Conservation (phyloP, 2,113 vertebrate genomes). For the Leucosticte australis region DNA sequence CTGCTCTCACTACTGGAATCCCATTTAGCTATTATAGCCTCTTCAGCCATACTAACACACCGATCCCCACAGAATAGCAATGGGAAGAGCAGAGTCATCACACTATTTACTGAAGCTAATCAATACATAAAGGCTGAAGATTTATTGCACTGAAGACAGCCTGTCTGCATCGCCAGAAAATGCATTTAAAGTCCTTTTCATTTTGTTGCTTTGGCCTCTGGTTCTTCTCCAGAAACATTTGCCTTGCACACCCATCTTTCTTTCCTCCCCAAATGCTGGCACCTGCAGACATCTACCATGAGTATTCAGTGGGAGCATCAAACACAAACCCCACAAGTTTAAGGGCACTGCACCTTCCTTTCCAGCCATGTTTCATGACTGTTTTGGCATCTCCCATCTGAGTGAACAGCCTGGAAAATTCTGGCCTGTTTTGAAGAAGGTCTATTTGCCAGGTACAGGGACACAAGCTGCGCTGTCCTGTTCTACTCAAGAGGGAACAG, state of each 20-base stretch:
- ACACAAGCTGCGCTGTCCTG: neutral
- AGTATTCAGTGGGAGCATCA: neutral
- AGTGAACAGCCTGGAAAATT: neutral
- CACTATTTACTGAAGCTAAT: conserved; percentile 30
- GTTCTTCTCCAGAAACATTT: neutral
- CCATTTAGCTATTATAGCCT: conserved; percentile 33
- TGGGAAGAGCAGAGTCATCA: conserved; percentile 8
- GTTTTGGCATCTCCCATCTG: neutral
- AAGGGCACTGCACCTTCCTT: neutral
- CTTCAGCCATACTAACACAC: neutral
- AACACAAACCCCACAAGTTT: neutral
- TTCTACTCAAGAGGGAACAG: neutral
- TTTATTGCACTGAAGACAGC: conserved; percentile 8
- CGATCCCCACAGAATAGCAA: neutral
- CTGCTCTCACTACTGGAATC: conserved; percentile 16
- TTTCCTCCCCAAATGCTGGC: neutral
- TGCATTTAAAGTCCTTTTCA: conserved; percentile 4
- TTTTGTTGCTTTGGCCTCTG: neutral
- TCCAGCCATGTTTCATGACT: neutral
- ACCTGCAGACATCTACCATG: neutral
- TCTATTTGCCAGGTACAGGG: neutral
- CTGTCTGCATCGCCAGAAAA: conserved; percentile 36
- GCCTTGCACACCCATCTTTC: neutral
- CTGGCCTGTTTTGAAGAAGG: neutral
- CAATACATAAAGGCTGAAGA: conserved; percentile 50